These are phyloP conservation scores for Manacus vitellinus DNA, from an alignment of 2,113 vertebrate genomes.

Conservation along the genomic window DNA sequence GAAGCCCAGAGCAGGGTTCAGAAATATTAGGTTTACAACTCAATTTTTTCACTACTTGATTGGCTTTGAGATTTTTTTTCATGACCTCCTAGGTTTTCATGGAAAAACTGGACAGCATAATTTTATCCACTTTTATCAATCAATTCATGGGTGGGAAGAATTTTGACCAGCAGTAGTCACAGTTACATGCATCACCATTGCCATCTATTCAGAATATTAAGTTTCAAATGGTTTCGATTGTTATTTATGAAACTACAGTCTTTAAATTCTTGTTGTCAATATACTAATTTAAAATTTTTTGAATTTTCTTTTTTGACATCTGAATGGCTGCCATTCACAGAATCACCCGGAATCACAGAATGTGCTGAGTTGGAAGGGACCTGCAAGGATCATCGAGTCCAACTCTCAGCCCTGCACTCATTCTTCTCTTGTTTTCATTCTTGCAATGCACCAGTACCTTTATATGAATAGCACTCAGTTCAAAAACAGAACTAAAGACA, in stretches of 20 bases:
- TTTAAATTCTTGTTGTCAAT: neutral
- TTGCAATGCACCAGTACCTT: rapidly evolving
- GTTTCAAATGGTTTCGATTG: neutral
- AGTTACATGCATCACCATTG: neutral
- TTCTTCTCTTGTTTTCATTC: neutral
- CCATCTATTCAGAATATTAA: neutral
- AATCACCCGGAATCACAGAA: too few species aligned
- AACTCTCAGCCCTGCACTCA: neutral
- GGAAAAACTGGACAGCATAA: neutral
- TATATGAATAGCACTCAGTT: neutral
- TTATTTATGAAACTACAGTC: neutral
- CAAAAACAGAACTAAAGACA: neutral
- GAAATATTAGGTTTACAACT: neutral
- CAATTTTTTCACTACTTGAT: neutral
- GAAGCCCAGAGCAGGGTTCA: neutral
- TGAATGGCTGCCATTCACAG: neutral
- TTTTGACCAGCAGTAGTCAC: neutral
- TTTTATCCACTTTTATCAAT: neutral
- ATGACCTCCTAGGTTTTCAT: neutral
- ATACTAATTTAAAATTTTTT: neutral
- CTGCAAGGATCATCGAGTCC: too few species aligned
- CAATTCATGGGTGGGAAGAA: neutral
- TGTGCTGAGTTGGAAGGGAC: too few species aligned
- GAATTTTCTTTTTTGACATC: neutral
- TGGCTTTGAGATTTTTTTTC: neutral